A percentile compares a stretch with the other conserved stretches of the same genome.
These are phyloP conservation scores for Esox masquinongy DNA, from an alignment of 2,797 vertebrate species.

Conservation along the genomic window DNA sequence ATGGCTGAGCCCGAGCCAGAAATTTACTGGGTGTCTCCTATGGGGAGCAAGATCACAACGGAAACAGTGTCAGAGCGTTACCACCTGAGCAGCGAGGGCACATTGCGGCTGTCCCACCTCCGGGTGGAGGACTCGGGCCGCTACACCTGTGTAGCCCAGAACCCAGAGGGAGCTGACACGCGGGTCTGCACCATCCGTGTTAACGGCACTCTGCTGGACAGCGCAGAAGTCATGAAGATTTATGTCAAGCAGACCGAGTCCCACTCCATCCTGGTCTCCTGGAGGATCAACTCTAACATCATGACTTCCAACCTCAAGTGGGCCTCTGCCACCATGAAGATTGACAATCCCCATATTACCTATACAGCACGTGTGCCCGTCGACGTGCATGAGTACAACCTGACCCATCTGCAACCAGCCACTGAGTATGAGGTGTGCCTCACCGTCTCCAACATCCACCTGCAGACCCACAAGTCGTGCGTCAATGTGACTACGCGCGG, in stretches of 20 bases:
- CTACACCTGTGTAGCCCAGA: conserved; percentile 95
- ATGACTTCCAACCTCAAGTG: conserved; percentile 96
- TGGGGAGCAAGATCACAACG: conserved; percentile 87
- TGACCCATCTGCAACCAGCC: conserved; percentile 93
- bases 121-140: conserved; percentile 91
- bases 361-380: conserved; percentile 97
- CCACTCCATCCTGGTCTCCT: conserved; percentile 94
- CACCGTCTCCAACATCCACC: conserved; percentile 90
- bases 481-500: conserved; percentile 94
- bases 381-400: conserved; percentile 96
- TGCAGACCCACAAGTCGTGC: conserved; percentile 94
- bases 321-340: conserved; percentile 98
- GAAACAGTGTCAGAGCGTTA: conserved; percentile 89
- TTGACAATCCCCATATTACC: conserved; percentile 96
- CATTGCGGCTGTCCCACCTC: conserved; percentile 84
- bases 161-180: conserved; percentile 92
- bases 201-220: conserved; percentile 91
- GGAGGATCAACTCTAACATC: conserved; percentile 93
- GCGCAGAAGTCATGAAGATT: conserved; percentile 91
- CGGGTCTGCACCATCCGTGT: conserved; percentile 86
- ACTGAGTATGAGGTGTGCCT: conserved; percentile 97
- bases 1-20: conserved; percentile 96
- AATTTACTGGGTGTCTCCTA: conserved; percentile 97
- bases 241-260: conserved; percentile 93
- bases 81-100: conserved; percentile 87